Percentiles rank a stretch among this genome's conserved stretches.
These are phyloP conservation scores for Crossocerus cetratus DNA, from an alignment of 2,888 invertebrate species.

Conservation along the genomic window DNA sequence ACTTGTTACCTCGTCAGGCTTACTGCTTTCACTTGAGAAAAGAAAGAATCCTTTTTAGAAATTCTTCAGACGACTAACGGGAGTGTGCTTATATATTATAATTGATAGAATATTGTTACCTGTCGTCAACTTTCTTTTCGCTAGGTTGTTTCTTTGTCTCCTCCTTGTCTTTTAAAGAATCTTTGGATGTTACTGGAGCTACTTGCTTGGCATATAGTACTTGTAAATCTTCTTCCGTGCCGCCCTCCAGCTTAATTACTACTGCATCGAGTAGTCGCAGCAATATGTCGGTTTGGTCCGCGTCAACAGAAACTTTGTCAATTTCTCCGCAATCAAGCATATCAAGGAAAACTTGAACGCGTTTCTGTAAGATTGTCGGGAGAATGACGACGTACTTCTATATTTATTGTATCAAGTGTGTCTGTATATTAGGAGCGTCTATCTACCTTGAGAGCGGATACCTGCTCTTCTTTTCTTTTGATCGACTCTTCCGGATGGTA, in stretches of 20 bases:
- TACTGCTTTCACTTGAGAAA: constrained; percentile 48
- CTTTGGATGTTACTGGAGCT: constrained; percentile 56
- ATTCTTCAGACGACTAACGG: neutral
- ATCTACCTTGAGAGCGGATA: constrained; percentile 86
- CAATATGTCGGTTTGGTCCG: constrained; percentile 88
- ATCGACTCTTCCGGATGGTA: constrained; percentile 98
- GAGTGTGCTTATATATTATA: no score
- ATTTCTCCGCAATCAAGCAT: constrained; percentile 86
- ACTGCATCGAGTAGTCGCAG: constrained; percentile 95
- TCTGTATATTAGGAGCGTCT: neutral
- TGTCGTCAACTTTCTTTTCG: constrained; percentile 65
- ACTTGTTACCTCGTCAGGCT: constrained; percentile 64
- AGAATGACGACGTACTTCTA: no score
- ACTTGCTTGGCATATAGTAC: constrained; percentile 83
- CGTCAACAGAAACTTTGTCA: constrained; percentile 89
- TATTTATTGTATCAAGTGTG: no score
- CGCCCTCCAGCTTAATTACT: constrained; percentile 97
- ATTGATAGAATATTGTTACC: constrained; percentile 48
- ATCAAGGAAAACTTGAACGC: constrained; percentile 93
- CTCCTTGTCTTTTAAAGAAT: constrained; percentile 63
- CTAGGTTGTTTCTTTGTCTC: constrained; percentile 55
- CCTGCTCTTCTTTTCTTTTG: constrained; percentile 92
- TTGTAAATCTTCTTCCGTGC: constrained; percentile 91
- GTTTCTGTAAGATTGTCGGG: constrained; percentile 83
- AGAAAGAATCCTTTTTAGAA: neutral